These are phyloP conservation scores for Perognathus longimembris DNA, from an alignment of 2,113 vertebrate species.

Conservation along the genomic window DNA sequence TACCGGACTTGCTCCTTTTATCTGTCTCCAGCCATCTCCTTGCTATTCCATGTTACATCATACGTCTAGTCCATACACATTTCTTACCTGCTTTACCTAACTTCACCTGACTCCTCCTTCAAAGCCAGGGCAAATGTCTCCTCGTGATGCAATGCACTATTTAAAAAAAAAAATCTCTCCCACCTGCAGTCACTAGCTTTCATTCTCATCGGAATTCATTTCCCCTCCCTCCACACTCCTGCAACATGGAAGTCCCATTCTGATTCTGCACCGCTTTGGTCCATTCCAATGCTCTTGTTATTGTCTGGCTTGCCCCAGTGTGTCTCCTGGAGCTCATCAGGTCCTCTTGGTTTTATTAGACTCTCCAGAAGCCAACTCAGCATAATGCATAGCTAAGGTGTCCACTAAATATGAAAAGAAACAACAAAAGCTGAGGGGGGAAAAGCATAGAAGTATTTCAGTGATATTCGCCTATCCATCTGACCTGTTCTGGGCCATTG, in stretches of 20 bases:
- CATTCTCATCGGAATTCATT: not conserved
- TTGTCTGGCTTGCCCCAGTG: not conserved
- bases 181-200: no score
- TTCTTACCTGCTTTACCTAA: not conserved
- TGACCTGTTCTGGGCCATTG: not conserved
- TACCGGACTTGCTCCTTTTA: rapidly evolving
- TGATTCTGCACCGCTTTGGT: not conserved
- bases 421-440: not conserved
- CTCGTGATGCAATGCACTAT: not conserved
- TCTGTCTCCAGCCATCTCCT: not conserved
- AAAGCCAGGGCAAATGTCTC: not conserved
- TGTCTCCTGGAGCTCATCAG: not conserved
- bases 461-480: not conserved
- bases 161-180: no score
- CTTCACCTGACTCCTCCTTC: not conserved
- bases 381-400: not conserved
- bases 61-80: not conserved
- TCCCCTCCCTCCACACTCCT: not conserved
- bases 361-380: not conserved
- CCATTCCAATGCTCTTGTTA: not conserved
- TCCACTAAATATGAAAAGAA: not conserved
- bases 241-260: not conserved
- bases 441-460: not conserved
- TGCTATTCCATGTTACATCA: not conserved
- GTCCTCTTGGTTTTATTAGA: not conserved